Evolutionary conservation across 1,140 invertebrate species (phyloP), one percentile per base, ranked within the genome.

Genomic region (Heliconius nattereri): DNA sequence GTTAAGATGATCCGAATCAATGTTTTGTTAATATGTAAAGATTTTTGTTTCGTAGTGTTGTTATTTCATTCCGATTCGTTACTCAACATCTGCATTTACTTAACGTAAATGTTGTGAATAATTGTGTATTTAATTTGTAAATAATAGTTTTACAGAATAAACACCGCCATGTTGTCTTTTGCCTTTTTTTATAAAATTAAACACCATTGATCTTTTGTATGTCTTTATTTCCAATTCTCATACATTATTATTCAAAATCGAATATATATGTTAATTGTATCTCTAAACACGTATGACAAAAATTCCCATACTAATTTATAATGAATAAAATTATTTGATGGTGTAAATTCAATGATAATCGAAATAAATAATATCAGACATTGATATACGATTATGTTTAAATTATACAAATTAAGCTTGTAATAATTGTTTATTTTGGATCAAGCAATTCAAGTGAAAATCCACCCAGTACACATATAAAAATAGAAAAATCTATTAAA

Each of bases 61-160:
- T 80, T 83, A 77, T 78, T 87, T 87, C 87, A 89, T 88, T 86
- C 84, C 86, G 79, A 84, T 23, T 78, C 66, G 35, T 73, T 45
- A 73, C 77, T 73, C 37, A 78, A 78, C 71, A 72, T 71, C 52
- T 54, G 85, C 88, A 89, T 88, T 92, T 89, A 86, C 87, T 83
- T 70, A 75, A 82, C 45, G 87, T 89, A 86, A 90, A 92, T 89
- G 90, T 88, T 72, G 80, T 89, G 82, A 85, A 83, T 86, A 87
- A 87, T 82, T 78, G 79, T 89, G 85, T 91, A 89, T 88, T 89
- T 89, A 86, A 91, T 89, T 92, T 93, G 91, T 93, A 93, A 90
- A 93, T 66, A 66, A 66, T 93, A 93, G 85, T 78, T 91, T 89
- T 89, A 89, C 84, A 82, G 81, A 87, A 86, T 82, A 84, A 70